A percentile compares a stretch with the other conserved stretches of the same genome.
Evolutionary conservation across 2,888 invertebrate species (phyloP).

Genomic region (Desoria tigrina): DNA sequence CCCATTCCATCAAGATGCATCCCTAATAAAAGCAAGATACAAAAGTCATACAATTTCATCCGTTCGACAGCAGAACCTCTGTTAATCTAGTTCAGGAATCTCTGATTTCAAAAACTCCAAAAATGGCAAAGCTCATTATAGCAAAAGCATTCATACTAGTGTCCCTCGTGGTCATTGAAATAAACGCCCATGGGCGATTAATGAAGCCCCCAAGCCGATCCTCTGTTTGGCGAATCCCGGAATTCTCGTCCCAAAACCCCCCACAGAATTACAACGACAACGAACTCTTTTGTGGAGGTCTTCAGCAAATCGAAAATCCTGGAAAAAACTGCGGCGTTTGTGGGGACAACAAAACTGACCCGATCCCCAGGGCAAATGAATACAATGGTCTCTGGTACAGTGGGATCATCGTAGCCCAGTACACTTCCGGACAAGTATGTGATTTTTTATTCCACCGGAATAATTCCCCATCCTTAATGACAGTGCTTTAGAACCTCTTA

Average conservation of each 20-base stretch:
- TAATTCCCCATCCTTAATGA: too few species aligned
- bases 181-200: constrained; percentile 33
- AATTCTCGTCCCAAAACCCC: constrained; percentile 22
- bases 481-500: too few species aligned
- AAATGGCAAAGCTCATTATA: constrained; percentile 13
- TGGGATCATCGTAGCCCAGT: constrained; percentile 28
- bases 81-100: too few species aligned
- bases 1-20: too few species aligned
- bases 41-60: too few species aligned
- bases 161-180: not conserved
- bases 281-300: constrained; percentile 34
- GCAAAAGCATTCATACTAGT: not conserved
- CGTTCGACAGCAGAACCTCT: too few species aligned
- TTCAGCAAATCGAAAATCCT: constrained; percentile 34
- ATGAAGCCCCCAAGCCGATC: constrained; percentile 38
- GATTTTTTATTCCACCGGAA: too few species aligned
- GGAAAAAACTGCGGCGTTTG: constrained; percentile 39
- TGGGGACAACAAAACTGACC: constrained; percentile 15
- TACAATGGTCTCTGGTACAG: constrained; percentile 18
- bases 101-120: too few species aligned
- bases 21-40: too few species aligned
- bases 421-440: constrained; percentile 24
- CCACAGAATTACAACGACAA: constrained; percentile 39
- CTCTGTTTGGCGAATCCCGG: constrained; percentile 36
- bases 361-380: constrained; percentile 26